Percentiles rank a stretch among this genome's conserved stretches.
Conservation (phyloP, 2,113 vertebrate species). For the Toxostoma redivivum region DNA sequence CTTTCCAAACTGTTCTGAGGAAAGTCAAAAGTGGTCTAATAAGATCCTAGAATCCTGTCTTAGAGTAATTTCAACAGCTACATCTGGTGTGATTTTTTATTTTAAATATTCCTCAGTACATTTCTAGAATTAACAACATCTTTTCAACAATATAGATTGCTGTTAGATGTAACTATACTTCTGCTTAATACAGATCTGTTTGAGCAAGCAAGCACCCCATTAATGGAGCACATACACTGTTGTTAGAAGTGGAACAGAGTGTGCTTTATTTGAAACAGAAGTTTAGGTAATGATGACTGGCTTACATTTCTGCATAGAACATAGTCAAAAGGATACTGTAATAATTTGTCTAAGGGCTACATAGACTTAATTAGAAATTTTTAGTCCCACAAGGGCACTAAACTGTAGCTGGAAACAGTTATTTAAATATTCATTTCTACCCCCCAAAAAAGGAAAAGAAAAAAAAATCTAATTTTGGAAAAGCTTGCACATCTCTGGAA, state of each 20-base stretch:
- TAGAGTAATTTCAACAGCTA: neutral
- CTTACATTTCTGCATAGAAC: conserved; percentile 47
- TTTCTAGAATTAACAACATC: neutral
- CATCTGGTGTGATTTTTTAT: neutral
- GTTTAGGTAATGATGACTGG: conserved; percentile 21
- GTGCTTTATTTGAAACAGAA: conserved; percentile 23
- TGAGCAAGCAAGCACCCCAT: conserved; percentile 21
- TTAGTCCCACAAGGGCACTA: conserved; percentile 7
- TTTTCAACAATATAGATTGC: neutral
- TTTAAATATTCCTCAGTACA: neutral
- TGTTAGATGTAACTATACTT: neutral
- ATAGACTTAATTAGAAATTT: conserved; percentile 58
- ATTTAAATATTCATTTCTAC: conserved; percentile 62
- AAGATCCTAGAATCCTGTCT: neutral
- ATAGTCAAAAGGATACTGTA: neutral
- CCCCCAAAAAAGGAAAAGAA: neutral
- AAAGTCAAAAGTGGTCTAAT: neutral
- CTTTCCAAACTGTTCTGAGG: neutral
- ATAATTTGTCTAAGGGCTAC: conserved; percentile 51
- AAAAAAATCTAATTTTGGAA: neutral
- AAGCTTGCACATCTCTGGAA: neutral
- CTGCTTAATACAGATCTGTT: neutral
- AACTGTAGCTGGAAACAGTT: conserved; percentile 31
- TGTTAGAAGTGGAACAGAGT: neutral
- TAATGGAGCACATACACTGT: conserved; percentile 15